Conservation (phyloP, 92 coral and sea anemone genomes). For the Paragorgia papillata region DNA sequence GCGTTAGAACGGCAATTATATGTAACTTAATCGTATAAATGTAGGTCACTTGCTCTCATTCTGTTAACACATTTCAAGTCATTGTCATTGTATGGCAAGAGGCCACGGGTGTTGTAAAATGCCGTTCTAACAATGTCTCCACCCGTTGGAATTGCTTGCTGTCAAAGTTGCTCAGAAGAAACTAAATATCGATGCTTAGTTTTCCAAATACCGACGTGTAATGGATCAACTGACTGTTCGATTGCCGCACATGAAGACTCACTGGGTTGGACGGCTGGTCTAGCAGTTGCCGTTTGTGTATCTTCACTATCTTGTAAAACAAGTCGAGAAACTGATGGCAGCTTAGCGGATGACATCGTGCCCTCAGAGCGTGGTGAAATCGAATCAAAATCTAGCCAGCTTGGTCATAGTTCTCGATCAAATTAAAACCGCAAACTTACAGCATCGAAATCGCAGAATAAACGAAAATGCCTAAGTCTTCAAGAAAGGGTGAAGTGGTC, state of each 20-base stretch:
- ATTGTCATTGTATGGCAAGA: constrained; percentile 17
- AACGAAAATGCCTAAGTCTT: too few species aligned
- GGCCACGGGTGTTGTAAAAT: not conserved
- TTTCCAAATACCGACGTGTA: constrained; percentile 13
- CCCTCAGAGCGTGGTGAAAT: too few species aligned
- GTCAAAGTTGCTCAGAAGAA: constrained; percentile 39
- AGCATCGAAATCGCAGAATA: too few species aligned
- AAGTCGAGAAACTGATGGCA: too few species aligned
- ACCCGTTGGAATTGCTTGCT: constrained; percentile 19
- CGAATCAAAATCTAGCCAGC: too few species aligned
- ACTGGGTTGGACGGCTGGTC: constrained; percentile 20
- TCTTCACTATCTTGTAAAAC: too few species aligned
- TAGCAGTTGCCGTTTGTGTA: not conserved
- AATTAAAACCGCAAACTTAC: too few species aligned
- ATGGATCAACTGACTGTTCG: constrained; percentile 33
- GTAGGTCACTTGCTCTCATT: not conserved
- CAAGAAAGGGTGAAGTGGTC: too few species aligned
- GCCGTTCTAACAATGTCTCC: constrained; percentile 14
- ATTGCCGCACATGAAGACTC: constrained; percentile 26
- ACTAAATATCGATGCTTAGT: constrained; percentile 33
- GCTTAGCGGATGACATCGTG: too few species aligned
- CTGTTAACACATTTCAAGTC: constrained; percentile 2
- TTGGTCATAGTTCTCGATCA: too few species aligned
- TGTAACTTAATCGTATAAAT: not conserved
- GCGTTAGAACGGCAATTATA: too few species aligned